Conservation (phyloP, 2,797 vertebrate genomes). For the Myotis planiceps region DNA sequence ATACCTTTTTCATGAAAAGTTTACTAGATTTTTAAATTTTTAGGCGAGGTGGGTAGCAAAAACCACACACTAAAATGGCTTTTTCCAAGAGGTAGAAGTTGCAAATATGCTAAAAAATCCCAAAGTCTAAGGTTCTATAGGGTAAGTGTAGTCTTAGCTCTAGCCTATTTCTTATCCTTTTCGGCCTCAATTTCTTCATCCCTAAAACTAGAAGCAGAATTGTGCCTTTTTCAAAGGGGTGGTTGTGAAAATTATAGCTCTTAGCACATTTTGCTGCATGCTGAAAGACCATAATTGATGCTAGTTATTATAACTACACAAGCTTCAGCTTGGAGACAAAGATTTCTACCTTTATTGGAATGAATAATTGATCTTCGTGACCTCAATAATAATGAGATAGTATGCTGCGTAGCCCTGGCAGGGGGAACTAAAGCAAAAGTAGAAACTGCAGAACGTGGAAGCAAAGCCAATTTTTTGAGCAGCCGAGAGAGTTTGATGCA, state of each 20-base stretch:
- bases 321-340: background rate
- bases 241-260: background rate
- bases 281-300: background rate
- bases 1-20: background rate
- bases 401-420: background rate
- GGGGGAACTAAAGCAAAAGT: background rate
- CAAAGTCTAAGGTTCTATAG: background rate
- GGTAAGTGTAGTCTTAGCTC: background rate
- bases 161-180: background rate
- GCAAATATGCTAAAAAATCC: background rate
- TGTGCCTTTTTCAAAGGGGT: background rate
- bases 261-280: background rate
- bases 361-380: background rate
- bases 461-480: background rate
- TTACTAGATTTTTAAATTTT: background rate
- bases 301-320: background rate
- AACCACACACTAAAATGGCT: background rate
- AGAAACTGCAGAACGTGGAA: background rate
- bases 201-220: slow-evolving; percentile 8
- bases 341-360: background rate
- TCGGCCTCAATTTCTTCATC: background rate
- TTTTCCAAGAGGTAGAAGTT: background rate
- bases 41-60: background rate
- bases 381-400: background rate
- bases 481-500: slow-evolving; percentile 15